Conservation (phyloP, 1,140 invertebrate genomes). For the Goniozus legneri region DNA sequence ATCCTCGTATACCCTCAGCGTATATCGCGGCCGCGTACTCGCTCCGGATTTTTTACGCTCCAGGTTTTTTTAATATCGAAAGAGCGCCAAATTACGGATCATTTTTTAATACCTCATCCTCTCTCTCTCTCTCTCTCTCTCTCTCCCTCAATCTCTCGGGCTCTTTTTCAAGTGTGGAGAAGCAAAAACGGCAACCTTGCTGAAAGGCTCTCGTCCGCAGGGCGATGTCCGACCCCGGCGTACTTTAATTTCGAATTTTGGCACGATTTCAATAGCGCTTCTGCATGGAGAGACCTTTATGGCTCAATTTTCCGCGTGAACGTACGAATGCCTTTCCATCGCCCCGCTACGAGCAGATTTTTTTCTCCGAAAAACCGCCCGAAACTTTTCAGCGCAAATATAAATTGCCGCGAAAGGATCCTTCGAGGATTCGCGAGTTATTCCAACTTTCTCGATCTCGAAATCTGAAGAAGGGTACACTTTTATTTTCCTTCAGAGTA, state of each 20-base stretch:
- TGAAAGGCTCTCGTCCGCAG: not conserved
- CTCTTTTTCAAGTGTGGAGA: not conserved
- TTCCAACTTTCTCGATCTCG: no score
- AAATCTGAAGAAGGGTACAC: no score
- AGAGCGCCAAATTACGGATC: constrained; percentile 4
- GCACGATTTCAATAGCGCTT: constrained; percentile 16
- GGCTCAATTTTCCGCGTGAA: constrained; percentile 12
- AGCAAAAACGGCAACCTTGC: not conserved
- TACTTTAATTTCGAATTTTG: constrained; percentile 20
- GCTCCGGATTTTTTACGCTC: not conserved
- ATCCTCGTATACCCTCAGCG: not conserved
- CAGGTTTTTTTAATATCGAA: not conserved
- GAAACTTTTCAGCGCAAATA: no score
- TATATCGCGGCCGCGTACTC: not conserved
- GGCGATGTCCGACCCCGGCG: not conserved
- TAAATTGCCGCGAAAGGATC: no score
- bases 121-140: no score
- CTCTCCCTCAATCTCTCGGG: no score
- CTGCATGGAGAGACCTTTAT: constrained; percentile 1
- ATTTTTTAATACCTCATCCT: constrained; percentile 4
- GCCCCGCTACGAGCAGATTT: no score
- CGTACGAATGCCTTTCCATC: constrained; percentile 13
- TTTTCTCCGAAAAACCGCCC: no score
- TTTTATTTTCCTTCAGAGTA: no score
- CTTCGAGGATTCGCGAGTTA: no score